These are phyloP conservation scores for Kryptolebias ocellatus DNA, from an alignment of 2,797 vertebrate species.

Conservation along the genomic window DNA sequence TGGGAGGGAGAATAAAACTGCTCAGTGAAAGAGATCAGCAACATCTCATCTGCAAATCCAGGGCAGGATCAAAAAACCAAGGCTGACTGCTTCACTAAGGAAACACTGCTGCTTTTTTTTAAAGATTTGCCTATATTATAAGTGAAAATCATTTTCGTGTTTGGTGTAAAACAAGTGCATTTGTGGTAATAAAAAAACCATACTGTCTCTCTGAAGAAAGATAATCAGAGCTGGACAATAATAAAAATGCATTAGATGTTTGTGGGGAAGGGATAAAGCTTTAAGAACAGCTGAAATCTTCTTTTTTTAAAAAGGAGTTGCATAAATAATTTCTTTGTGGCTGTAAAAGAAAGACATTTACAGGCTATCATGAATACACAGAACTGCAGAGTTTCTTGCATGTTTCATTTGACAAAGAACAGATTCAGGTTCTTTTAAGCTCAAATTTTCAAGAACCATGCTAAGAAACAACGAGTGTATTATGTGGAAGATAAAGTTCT, in stretches of 20 bases:
- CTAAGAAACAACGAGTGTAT: too few species aligned
- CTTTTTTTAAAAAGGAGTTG: background rate
- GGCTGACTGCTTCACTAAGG: background rate
- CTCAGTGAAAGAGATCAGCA: slow-evolving; percentile 28
- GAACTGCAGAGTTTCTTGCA: slow-evolving; percentile 1
- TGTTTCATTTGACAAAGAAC: slow-evolving; percentile 15
- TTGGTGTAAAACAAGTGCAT: slow-evolving; percentile 8
- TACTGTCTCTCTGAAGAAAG: background rate
- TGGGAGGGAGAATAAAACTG: slow-evolving; percentile 57
- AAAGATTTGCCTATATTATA: slow-evolving; percentile 12
- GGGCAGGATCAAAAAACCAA: slow-evolving; percentile 26
- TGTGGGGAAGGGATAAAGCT: background rate
- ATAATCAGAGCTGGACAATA: background rate
- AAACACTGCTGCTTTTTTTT: slow-evolving; percentile 9
- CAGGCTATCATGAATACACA: slow-evolving; percentile 26
- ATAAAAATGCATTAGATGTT: slow-evolving; percentile 5
- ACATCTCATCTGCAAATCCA: slow-evolving; percentile 40
- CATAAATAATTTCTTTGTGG: slow-evolving; percentile 29
- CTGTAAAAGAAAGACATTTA: slow-evolving; percentile 9
- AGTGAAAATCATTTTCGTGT: slow-evolving; percentile 4
- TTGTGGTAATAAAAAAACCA: background rate
- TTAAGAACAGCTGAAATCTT: slow-evolving; percentile 3
- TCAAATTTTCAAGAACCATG: too few species aligned
- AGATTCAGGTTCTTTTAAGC: slow-evolving; percentile 17
- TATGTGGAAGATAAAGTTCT: too few species aligned